Evolutionary conservation across 2,797 vertebrate genomes (phyloP).

Genomic region (Amphiprion clarkii): DNA sequence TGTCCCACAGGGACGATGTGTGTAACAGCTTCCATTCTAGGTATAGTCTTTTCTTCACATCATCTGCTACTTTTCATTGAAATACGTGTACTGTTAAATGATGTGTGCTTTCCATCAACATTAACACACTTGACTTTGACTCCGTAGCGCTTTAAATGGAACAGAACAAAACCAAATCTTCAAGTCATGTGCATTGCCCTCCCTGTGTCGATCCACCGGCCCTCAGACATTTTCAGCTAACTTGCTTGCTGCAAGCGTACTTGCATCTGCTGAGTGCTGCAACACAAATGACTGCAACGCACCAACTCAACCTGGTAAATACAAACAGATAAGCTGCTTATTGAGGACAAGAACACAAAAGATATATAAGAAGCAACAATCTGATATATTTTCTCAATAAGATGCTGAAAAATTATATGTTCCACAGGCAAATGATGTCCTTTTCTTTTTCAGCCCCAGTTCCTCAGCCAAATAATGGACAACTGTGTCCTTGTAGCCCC

Average conservation of each 20-base stretch:
- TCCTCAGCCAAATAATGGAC: rapidly evolving
- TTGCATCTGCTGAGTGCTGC: conserved; percentile 28
- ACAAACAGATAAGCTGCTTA: neutral
- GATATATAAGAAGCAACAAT: too few relatives aligned
- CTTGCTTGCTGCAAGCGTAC: neutral
- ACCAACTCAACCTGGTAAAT: neutral
- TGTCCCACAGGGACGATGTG: conserved; percentile 25
- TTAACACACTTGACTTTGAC: neutral
- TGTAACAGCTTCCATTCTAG: conserved; percentile 2
- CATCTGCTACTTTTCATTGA: neutral
- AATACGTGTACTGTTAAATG: neutral
- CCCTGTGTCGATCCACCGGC: conserved; percentile 1
- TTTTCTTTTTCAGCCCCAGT: conserved; percentile 31
- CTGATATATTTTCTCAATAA: too few relatives aligned
- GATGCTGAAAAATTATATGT: too few relatives aligned
- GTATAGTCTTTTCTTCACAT: neutral
- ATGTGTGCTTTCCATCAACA: neutral
- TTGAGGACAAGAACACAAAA: neutral
- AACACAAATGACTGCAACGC: conserved; percentile 47
- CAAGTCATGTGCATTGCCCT: conserved; percentile 24
- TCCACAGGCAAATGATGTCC: too few relatives aligned
- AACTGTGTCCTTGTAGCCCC: too few relatives aligned
- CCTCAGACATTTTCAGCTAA: conserved; percentile 2
- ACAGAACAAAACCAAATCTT: rapidly evolving
- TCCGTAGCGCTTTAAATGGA: conserved; percentile 9